Conservation (phyloP, 1,140 invertebrate genomes). For the Brachionus asplanchnoidis region DNA sequence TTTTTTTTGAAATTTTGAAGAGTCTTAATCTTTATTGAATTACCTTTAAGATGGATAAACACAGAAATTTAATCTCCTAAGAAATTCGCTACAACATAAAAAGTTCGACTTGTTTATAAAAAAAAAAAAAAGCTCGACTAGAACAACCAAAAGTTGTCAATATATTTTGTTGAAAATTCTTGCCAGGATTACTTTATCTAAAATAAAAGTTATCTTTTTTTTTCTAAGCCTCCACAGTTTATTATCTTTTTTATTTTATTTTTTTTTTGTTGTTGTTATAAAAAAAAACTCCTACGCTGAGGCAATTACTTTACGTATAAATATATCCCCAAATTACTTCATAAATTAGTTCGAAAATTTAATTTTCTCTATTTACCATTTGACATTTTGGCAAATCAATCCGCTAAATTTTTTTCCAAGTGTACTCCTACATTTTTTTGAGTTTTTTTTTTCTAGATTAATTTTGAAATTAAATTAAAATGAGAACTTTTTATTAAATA, state of each 20-base stretch:
- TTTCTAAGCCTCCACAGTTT: neutral
- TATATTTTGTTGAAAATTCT: neutral
- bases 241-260: neutral
- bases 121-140: neutral
- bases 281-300: neutral
- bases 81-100: neutral
- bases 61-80: constrained; percentile 30
- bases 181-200: neutral
- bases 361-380: neutral
- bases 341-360: neutral
- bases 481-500: neutral
- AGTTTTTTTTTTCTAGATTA: too few species aligned
- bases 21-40: constrained; percentile 21
- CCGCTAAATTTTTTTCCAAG: neutral
- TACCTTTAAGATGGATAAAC: constrained; percentile 37
- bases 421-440: neutral
- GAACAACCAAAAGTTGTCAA: neutral
- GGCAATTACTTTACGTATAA: neutral
- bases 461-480: neutral
- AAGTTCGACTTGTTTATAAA: constrained; percentile 27
- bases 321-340: neutral
- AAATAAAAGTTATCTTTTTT: neutral
- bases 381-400: neutral
- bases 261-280: neutral
- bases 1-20: neutral